Evolutionary conservation across 2,888 invertebrate species (phyloP), one percentile per base, ranked within the genome.

Genomic region (Cheilosia grossa): DNA sequence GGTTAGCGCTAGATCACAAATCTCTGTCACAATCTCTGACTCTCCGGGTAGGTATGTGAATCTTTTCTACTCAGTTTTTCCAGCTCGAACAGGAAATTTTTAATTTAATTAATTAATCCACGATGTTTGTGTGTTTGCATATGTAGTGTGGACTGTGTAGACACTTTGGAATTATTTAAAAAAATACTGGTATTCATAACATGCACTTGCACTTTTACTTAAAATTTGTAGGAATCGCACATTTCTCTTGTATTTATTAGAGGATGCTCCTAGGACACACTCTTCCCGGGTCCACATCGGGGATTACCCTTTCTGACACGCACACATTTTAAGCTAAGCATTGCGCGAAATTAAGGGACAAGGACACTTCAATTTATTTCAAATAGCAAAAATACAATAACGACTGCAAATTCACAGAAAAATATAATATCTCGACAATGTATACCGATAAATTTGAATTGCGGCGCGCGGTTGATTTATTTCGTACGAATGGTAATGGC

Each of bases 71-170:
- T 63, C 47, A 19, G 59, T 77, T 51, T 42, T 17, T 88, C 88
- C 88, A 89, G 89, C 88, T 89, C 89, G 89, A 90, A 89, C 90
- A 90, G 91, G 91, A 91, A 91, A 90, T 90, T 89, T 90, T 91
- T 91, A 91, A 91, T 91, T 91, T 89, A 91, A 90, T 91, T 91
- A 91, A 91, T 91, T 91, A 89, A 90, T 89, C 89, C 90, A 91
- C 89, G 40, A 56, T 58, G 70, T 54, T 59, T 59, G 47, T 63
- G 30, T 82, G 61, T 59, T 70, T 75, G 51, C 59, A 44, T 9
- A 30, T 24, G 4, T n/a, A 9, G 1, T 37, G 56, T 21, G 53
- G 37, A 33, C 56, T 47, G 10, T 30, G 10, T 58, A 27, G 44
- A 9, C 24, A 27, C 33, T 75, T 63, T 61, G 24, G 1, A 33